Base-by-base conservation (phyloP, 2,113 vertebrate genomes). In the Hippocampus comes region DNA sequence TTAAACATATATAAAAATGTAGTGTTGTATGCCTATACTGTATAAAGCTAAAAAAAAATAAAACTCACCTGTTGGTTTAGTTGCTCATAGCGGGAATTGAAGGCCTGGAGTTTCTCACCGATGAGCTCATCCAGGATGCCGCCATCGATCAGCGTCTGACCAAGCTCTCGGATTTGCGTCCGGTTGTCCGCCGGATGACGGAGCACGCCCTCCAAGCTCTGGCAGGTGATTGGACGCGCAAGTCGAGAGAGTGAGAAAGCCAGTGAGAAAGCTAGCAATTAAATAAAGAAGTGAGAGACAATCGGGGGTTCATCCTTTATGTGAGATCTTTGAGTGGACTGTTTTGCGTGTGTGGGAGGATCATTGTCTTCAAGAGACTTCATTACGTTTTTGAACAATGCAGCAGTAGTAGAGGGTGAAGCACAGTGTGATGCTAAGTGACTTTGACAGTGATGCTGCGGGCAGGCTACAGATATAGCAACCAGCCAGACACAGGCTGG, bases 91-190 rank as follows among this genome's bases (percentile, higher is more conserved):
- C 91, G 95, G 5, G 93, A 92, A 76, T 97, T 99, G 82, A 99
- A 99, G 76, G 87, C 90, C 89, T 98, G 95, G 79, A 99, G 81
- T 81, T 97, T 99, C 85, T 99, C 97, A 23, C 95, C 96, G 87
- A 99, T 99, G 71, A 99, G 95, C 64, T 99, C 97, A 84, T 99
- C 96, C 15, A 99, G 93, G 78, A 98, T 96, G 27, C 96, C 96
- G 69, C 97, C 97, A n/a, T 99, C 97, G 71, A 99, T 97, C 86
- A 99, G 79, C 0, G 96, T 99, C 91, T 99, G 97, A 46, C 96
- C 96, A 63, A 99, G 93, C 83, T 99, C 97, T 71, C 96, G 93
- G 88, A 99, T 98, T 89, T 99, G 97, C 0, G 96, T 98, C 74
- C 97, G 92, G 89, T 99, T 99, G 86, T 99, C 97, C 14, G 94